Conservation (phyloP, 2,113 vertebrate species). For the Tragulus kanchil region DNA sequence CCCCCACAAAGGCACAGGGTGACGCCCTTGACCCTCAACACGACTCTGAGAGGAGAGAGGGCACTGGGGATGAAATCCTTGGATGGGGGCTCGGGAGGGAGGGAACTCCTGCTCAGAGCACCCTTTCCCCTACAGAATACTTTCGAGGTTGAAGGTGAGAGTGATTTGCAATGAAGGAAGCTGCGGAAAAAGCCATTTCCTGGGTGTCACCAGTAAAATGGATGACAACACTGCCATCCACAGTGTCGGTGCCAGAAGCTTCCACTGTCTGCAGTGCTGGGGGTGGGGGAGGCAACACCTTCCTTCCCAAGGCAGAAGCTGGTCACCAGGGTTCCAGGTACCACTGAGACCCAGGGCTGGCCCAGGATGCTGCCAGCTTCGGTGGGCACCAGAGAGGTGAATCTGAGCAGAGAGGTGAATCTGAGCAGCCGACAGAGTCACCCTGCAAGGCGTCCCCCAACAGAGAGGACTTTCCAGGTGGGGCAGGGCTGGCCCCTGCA, state of each 20-base stretch:
- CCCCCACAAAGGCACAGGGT: background rate
- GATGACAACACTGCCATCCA: background rate
- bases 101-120: background rate
- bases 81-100: background rate
- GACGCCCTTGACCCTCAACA: background rate
- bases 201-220: background rate
- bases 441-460: background rate
- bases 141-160: background rate
- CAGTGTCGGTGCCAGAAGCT: background rate
- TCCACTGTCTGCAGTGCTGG: background rate
- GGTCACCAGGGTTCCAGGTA: fast-evolving
- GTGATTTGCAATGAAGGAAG: background rate
- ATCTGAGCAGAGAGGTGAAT: background rate
- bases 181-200: background rate
- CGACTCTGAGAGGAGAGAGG: background rate
- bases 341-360: background rate
- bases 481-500: background rate
- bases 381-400: background rate
- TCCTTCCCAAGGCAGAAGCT: background rate
- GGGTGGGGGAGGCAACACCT: too few species aligned
- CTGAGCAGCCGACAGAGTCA: background rate
- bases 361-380: background rate
- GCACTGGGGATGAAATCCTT: background rate
- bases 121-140: background rate
- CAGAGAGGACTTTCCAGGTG: background rate